Percentiles rank a stretch among this genome's conserved stretches.
Conservation (phyloP, 2,797 vertebrate genomes). For the Premnoplex brunnescens region DNA sequence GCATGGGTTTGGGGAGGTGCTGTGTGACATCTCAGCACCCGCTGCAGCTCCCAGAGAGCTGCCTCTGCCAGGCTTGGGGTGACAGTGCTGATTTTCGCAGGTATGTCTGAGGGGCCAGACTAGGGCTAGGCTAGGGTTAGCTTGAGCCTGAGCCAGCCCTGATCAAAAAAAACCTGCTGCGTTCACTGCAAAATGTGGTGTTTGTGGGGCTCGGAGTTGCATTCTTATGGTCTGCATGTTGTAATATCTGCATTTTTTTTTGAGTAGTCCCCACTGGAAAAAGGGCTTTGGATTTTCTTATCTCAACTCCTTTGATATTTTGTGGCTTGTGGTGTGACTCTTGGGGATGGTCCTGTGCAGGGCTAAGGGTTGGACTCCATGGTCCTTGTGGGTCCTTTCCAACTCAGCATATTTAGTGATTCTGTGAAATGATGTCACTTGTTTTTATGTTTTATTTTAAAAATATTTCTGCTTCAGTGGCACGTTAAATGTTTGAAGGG, state of each 20-base stretch:
- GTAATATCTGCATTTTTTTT: neutral
- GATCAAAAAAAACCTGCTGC: fast-evolving
- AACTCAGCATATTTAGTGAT: neutral
- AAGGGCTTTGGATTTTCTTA: neutral
- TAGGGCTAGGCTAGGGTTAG: no score
- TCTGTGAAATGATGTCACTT: neutral
- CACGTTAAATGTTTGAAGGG: constrained; percentile 10
- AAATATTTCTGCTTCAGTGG: neutral
- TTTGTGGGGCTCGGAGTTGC: neutral
- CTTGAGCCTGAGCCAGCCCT: neutral
- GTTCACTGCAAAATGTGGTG: fast-evolving
- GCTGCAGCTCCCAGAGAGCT: fast-evolving
- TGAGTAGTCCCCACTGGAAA: neutral
- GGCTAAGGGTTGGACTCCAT: neutral
- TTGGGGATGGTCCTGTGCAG: neutral
- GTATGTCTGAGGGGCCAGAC: neutral
- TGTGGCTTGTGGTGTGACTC: neutral
- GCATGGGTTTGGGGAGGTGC: neutral
- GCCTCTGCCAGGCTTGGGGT: neutral
- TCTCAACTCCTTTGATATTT: neutral
- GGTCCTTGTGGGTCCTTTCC: neutral
- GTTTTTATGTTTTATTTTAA: neutral
- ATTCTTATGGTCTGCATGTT: fast-evolving
- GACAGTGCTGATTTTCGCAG: neutral
- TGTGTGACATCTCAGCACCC: neutral